These are phyloP conservation scores for Micropoecilia bifurca DNA, from an alignment of 2,797 vertebrate genomes.

Conservation along the genomic window DNA sequence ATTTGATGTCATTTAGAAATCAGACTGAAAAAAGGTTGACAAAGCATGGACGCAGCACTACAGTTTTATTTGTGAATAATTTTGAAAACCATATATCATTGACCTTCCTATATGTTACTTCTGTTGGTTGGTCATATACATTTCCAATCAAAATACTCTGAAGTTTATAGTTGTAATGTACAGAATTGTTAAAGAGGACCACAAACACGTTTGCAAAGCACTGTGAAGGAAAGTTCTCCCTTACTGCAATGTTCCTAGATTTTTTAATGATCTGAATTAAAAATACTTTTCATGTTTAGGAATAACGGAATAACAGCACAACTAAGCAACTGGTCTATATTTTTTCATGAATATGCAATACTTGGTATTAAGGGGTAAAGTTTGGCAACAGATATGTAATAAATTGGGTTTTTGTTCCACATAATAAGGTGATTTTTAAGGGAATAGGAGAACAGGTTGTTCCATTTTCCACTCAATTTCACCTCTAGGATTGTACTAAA, in stretches of 20 bases:
- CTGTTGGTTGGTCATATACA: background rate
- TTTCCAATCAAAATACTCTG: background rate
- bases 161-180: background rate
- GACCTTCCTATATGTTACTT: background rate
- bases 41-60: background rate
- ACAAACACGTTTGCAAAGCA: background rate
- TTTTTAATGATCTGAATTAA: background rate
- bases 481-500: slow-evolving; percentile 12
- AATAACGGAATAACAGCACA: background rate
- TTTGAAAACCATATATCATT: background rate
- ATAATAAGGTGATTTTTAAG: slow-evolving; percentile 1
- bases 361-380: background rate
- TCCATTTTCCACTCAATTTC: background rate
- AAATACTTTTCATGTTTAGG: background rate
- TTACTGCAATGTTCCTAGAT: background rate
- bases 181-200: background rate
- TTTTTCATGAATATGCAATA: background rate
- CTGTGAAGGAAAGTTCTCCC: background rate
- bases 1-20: background rate
- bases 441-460: background rate
- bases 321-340: background rate
- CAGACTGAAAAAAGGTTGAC: background rate
- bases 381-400: background rate
- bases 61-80: background rate
- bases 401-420: background rate